These are phyloP conservation scores for Epizoanthus scotinus DNA, from an alignment of 92 coral and sea anemone species.

Conservation along the genomic window DNA sequence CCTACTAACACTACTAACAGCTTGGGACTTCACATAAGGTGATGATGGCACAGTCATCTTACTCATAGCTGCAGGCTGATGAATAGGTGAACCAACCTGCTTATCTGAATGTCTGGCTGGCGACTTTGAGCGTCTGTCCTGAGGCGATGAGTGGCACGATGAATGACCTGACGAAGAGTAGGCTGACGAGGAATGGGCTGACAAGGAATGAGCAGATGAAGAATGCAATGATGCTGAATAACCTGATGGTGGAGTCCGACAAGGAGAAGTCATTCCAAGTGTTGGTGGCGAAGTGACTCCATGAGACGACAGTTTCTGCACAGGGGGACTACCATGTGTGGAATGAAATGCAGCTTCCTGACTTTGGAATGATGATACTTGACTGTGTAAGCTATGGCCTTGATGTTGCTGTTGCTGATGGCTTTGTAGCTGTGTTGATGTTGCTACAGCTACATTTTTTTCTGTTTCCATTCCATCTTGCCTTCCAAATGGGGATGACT, in stretches of 20 bases:
- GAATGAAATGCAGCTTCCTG: conserved; percentile 18
- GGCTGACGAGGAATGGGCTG: neutral
- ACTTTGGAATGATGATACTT: neutral
- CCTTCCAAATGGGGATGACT: conserved; percentile 7
- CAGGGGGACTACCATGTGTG: conserved; percentile 3
- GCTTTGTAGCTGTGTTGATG: conserved; percentile 11
- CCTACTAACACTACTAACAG: conserved; percentile 10
- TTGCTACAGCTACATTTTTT: conserved; percentile 10
- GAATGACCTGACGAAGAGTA: neutral
- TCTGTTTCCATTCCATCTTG: conserved; percentile 16
- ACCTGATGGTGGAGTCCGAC: conserved; percentile 11
- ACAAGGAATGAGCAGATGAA: neutral
- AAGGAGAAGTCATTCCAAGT: conserved; percentile 27
- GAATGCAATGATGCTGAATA: neutral
- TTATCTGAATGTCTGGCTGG: conserved; percentile 25
- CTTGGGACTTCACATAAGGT: neutral
- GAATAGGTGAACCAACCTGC: conserved; percentile 30
- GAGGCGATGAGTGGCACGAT: conserved; percentile 12
- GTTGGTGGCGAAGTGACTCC: conserved; percentile 7
- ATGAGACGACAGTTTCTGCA: conserved; percentile 13
- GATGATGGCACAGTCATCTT: conserved; percentile 14
- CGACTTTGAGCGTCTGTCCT: conserved; percentile 18
- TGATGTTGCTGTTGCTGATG: conserved; percentile 20
- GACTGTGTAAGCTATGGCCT: neutral
- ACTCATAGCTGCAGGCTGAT: neutral